Percentiles rank a stretch among this genome's conserved stretches.
Conservation (phyloP, 2,113 vertebrate species). For the Felis chaus region DNA sequence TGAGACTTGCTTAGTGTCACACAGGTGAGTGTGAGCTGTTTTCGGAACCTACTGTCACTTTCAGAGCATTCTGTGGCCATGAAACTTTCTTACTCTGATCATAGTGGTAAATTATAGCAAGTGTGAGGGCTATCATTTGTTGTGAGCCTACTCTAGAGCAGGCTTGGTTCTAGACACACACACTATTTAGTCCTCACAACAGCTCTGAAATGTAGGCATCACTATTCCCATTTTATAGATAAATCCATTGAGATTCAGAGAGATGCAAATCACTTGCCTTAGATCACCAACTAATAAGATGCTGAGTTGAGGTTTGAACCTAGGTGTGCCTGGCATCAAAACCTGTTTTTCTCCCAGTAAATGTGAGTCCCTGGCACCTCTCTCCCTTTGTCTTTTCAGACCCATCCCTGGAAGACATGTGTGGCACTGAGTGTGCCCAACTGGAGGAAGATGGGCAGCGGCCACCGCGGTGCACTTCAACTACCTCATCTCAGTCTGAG, state of each 20-base stretch:
- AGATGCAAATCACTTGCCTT: neutral
- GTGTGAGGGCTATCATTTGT: neutral
- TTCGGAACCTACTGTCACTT: neutral
- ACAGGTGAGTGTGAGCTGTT: neutral
- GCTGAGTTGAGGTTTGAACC: neutral
- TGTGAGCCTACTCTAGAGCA: neutral
- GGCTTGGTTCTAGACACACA: neutral
- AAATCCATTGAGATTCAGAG: neutral
- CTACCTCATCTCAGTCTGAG: slow-evolving; percentile 95
- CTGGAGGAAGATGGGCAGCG: slow-evolving; percentile 88
- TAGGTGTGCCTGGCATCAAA: neutral
- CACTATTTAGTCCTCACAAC: neutral
- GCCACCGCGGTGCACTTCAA: slow-evolving; percentile 91
- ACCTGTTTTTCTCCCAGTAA: neutral
- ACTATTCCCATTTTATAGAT: neutral
- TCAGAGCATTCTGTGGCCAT: neutral
- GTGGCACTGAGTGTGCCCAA: slow-evolving; percentile 87
- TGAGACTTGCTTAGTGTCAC: neutral
- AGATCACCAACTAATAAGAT: neutral
- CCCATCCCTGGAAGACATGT: slow-evolving; percentile 87
- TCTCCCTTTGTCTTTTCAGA: slow-evolving; percentile 82
- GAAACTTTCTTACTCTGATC: neutral
- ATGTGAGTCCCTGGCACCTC: neutral
- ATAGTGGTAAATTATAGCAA: neutral
- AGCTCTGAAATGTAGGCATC: neutral